Evolutionary conservation across 2,113 vertebrate species (phyloP).

Genomic region (Phocoena phocoena): DNA sequence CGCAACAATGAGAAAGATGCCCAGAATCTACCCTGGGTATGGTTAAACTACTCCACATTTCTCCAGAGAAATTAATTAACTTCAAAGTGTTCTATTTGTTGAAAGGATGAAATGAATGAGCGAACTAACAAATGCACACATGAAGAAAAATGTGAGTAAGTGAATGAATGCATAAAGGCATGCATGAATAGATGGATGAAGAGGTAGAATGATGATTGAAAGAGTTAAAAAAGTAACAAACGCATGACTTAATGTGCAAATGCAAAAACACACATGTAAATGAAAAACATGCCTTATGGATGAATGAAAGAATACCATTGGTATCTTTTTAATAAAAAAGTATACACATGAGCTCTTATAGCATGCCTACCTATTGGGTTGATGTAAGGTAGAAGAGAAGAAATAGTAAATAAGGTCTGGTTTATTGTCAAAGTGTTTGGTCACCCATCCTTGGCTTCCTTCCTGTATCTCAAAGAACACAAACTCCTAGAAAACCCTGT

Average conservation of each 20-base stretch:
- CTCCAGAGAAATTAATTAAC: not conserved
- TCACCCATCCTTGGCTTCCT: not conserved
- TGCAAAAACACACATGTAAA: not conserved
- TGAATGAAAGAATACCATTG: not conserved
- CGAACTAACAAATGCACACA: not conserved
- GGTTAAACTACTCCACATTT: not conserved
- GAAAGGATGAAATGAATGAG: not conserved
- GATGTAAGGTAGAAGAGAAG: not conserved
- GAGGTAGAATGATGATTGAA: not conserved
- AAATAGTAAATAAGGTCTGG: not conserved
- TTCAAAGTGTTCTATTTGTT: not conserved
- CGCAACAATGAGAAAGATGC: not conserved
- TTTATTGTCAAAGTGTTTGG: not conserved
- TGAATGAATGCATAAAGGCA: not conserved
- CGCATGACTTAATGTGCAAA: not conserved
- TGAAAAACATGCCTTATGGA: not conserved
- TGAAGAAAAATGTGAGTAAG: not conserved
- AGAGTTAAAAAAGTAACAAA: not conserved
- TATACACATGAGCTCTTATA: rapidly evolving
- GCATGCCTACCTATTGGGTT: too few species aligned
- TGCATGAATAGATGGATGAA: too few species aligned
- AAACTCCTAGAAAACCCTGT: not conserved
- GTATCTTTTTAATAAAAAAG: not conserved
- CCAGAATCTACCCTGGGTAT: not conserved
- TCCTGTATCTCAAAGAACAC: not conserved